These are phyloP conservation scores for Caenorhabditis sulstoni DNA, from an alignment of 2,888 invertebrate species.

Conservation along the genomic window DNA sequence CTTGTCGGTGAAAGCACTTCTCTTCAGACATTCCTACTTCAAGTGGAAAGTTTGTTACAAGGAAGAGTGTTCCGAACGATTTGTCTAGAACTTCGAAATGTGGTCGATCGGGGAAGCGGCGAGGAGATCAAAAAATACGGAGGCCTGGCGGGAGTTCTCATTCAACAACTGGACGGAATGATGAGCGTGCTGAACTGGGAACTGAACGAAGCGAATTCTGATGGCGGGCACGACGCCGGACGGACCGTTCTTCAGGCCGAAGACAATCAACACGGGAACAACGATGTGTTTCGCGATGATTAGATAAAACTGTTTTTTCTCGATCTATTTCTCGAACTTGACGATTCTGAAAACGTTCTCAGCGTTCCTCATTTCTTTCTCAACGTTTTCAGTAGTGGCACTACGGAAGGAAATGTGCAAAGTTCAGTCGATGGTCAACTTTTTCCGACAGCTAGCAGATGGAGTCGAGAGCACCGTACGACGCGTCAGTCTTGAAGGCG, in stretches of 20 bases:
- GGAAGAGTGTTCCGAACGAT: conserved; percentile 20
- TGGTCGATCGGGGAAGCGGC: conserved; percentile 12
- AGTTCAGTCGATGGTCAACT: too few species aligned
- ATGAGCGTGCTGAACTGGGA: conserved; percentile 22
- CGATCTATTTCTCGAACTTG: background rate
- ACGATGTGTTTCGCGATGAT: background rate
- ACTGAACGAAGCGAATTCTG: background rate
- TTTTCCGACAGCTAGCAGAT: too few species aligned
- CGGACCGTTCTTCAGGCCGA: background rate
- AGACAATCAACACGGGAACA: background rate
- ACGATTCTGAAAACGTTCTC: too few species aligned
- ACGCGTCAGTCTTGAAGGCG: too few species aligned
- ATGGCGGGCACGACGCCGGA: too few species aligned
- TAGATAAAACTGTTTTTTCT: background rate
- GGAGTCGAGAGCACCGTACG: too few species aligned
- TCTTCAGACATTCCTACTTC: conserved; percentile 17
- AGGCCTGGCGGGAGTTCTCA: background rate
- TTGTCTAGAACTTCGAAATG: conserved; percentile 15
- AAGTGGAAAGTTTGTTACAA: conserved; percentile 23
- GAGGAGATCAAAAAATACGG: conserved; percentile 22
- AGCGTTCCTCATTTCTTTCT: too few species aligned
- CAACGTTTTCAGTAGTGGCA: too few species aligned
- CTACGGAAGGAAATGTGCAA: too few species aligned
- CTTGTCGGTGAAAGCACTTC: background rate
- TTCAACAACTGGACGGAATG: conserved; percentile 26